Evolutionary conservation across 2,888 invertebrate species (phyloP).

Genomic region (Lycocerus yunnanus): DNA sequence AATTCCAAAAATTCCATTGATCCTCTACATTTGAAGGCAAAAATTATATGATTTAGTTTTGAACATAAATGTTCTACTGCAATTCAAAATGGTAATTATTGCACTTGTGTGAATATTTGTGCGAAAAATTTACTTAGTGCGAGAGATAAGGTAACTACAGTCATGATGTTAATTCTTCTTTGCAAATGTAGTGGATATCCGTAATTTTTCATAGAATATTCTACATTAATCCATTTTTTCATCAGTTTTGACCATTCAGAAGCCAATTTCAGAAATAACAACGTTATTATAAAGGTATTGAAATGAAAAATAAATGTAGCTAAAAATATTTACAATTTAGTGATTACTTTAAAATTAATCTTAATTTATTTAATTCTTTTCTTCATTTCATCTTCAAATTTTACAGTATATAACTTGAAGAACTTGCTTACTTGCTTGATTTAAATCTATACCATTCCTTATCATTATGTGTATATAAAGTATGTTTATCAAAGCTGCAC

Average conservation of each 20-base stretch:
- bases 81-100: not conserved
- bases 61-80: not conserved
- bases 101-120: not conserved
- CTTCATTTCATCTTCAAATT: too few species aligned
- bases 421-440: slow-evolving; percentile 5
- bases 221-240: slow-evolving; percentile 52
- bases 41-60: not conserved
- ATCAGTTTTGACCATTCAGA: slow-evolving; percentile 56
- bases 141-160: not conserved
- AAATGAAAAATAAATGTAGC: slow-evolving; percentile 9
- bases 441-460: not conserved
- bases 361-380: too few species aligned
- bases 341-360: too few species aligned
- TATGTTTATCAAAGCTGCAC: not conserved
- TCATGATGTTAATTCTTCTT: slow-evolving; percentile 1
- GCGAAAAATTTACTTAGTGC: not conserved
- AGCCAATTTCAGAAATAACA: slow-evolving; percentile 58
- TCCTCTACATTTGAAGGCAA: not conserved
- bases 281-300: not conserved
- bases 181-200: slow-evolving; percentile 34
- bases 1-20: slow-evolving; percentile 1
- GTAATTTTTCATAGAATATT: slow-evolving; percentile 46
- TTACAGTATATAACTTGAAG: too few species aligned
- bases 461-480: not conserved
- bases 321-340: slow-evolving; percentile 3